Evolutionary conservation across 2,888 invertebrate species (phyloP).

Genomic region (Venusia cambrica): DNA sequence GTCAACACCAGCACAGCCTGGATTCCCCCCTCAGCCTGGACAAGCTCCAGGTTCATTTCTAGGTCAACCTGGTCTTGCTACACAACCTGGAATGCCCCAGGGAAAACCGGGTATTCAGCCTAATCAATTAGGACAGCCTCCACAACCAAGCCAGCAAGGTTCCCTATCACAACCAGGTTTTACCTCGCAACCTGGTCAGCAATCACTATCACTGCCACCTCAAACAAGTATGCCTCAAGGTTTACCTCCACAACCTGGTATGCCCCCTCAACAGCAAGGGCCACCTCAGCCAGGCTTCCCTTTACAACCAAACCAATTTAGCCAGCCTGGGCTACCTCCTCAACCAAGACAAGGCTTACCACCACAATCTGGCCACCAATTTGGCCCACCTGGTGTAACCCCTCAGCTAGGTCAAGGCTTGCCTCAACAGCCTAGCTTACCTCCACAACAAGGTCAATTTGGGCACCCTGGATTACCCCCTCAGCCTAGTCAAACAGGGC

Average conservation of each 20-base stretch:
- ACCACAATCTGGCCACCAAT: slow-evolving; percentile 32
- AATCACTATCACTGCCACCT: slow-evolving; percentile 7
- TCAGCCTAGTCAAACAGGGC: slow-evolving; percentile 26
- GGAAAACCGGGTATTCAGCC: slow-evolving; percentile 32
- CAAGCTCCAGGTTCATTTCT: slow-evolving; percentile 38
- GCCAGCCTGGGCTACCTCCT: slow-evolving; percentile 31
- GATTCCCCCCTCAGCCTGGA: slow-evolving; percentile 35
- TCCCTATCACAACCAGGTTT: slow-evolving; percentile 21
- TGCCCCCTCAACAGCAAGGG: slow-evolving; percentile 43
- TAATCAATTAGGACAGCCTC: slow-evolving; percentile 40
- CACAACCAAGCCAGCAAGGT: slow-evolving; percentile 18
- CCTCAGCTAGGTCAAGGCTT: slow-evolving; percentile 30
- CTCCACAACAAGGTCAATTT: slow-evolving; percentile 31
- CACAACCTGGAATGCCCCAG: slow-evolving; percentile 32
- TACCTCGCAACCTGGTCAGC: slow-evolving; percentile 43
- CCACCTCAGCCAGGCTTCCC: slow-evolving; percentile 30
- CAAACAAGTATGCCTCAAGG: slow-evolving; percentile 30
- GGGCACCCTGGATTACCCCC: slow-evolving; percentile 27
- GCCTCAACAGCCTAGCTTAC: slow-evolving; percentile 34
- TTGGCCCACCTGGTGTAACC: slow-evolving; percentile 29
- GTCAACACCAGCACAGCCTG: slow-evolving; percentile 18
- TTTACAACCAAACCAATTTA: slow-evolving; percentile 27
- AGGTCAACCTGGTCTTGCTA: slow-evolving; percentile 32
- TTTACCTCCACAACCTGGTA: slow-evolving; percentile 34
- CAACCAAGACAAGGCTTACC: slow-evolving; percentile 32